A percentile compares a stretch with the other conserved stretches of the same genome.
These are phyloP conservation scores for Centrocercus urophasianus DNA, from an alignment of 2,113 vertebrate species.

Conservation along the genomic window DNA sequence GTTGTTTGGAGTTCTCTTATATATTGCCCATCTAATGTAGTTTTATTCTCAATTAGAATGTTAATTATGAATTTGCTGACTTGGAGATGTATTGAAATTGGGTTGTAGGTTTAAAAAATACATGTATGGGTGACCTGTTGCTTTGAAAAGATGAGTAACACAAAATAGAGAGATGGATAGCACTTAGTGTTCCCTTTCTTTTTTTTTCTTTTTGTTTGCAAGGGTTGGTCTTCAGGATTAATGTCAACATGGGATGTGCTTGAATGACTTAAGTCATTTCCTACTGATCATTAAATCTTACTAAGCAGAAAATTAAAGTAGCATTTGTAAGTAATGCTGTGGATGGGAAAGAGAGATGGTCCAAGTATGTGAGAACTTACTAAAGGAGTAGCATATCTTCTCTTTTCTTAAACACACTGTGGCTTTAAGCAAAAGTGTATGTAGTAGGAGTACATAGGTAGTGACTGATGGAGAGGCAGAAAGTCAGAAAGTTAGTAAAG, in stretches of 20 bases:
- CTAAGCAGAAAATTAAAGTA: not conserved
- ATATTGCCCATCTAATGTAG: not conserved
- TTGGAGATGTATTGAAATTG: not conserved
- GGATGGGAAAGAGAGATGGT: not conserved
- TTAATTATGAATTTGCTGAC: not conserved
- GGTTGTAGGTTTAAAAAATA: not conserved
- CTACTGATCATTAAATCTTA: not conserved
- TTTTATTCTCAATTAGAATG: not conserved
- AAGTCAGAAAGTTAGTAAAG: not conserved
- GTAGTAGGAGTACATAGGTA: not conserved
- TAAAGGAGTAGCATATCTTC: not conserved
- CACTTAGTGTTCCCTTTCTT: not conserved
- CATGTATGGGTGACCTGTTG: not conserved
- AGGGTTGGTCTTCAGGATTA: not conserved
- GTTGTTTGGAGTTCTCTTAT: not conserved
- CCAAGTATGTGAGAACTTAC: not conserved
- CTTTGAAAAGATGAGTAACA: not conserved
- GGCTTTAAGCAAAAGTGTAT: not conserved
- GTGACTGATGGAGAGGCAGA: not conserved
- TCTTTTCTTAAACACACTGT: not conserved
- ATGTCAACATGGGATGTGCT: not conserved
- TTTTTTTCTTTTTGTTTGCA: not conserved
- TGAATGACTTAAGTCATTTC: not conserved
- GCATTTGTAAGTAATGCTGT: not conserved
- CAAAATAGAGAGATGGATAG: not conserved